phyloP scores from a whole-genome alignment of 2,113 vertebrate genomes.

The Nettapus auritus region DNA sequence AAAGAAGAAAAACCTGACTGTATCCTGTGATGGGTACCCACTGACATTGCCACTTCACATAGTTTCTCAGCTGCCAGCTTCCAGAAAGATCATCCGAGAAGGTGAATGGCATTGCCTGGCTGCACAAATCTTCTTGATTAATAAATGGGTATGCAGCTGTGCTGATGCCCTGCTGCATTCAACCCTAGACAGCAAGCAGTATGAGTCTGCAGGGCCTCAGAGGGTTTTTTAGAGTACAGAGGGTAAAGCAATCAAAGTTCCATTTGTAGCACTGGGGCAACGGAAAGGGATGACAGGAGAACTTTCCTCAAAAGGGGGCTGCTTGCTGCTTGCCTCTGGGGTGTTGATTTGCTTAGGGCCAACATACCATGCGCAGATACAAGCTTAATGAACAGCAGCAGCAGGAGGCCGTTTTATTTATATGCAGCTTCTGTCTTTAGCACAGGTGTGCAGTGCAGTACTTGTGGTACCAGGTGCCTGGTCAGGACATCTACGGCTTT shows the following conservation, averaged over 20 bases:
- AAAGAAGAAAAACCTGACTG: background rate
- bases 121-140: background rate
- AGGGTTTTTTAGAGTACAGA: fast-evolving
- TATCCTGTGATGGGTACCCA: background rate
- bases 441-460: fast-evolving
- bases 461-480: background rate
- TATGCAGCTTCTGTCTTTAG: background rate
- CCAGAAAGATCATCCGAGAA: background rate
- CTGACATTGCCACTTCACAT: fast-evolving
- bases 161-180: background rate
- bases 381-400: background rate
- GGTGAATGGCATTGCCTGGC: background rate
- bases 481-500: background rate
- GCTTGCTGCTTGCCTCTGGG: background rate
- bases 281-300: background rate
- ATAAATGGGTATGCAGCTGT: background rate
- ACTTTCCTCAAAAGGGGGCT: background rate
- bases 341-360: background rate
- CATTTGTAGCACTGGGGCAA: background rate
- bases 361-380: background rate
- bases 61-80: background rate
- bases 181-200: background rate
- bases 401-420: background rate
- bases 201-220: background rate
- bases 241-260: background rate